Percentiles rank a stretch among this genome's conserved stretches.
phyloP scores from a whole-genome alignment of 2,113 vertebrate genomes.

The Fregata magnificens region DNA sequence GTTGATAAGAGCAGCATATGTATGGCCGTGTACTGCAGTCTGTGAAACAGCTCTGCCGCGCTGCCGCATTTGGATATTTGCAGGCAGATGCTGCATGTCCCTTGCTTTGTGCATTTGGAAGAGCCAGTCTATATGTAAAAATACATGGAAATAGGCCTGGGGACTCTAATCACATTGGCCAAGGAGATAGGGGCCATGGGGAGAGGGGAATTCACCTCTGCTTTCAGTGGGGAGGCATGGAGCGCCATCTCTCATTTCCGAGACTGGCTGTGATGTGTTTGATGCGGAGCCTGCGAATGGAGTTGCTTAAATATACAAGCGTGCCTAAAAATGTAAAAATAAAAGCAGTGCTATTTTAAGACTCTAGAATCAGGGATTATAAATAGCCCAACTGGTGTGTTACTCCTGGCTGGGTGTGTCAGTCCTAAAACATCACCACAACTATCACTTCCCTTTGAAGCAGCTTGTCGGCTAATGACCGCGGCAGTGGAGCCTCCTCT shows the following conservation, averaged over 20 bases:
- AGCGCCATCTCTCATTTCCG: not conserved
- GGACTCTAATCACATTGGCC: not conserved
- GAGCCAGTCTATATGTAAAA: not conserved
- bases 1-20: not conserved
- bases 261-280: not conserved
- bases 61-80: not conserved
- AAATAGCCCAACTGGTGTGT: conserved; percentile 29
- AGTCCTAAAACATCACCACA: not conserved
- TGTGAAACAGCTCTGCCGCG: not conserved
- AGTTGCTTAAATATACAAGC: not conserved
- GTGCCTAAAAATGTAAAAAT: conserved; percentile 8
- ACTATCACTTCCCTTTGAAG: conserved; percentile 29
- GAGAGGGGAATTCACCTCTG: not conserved
- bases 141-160: not conserved
- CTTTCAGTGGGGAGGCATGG: not conserved
- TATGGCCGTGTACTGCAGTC: not conserved
- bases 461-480: not conserved
- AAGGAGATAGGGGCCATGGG: not conserved
- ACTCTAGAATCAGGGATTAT: not conserved
- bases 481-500: not conserved
- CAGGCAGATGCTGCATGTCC: not conserved
- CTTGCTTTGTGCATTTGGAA: not conserved
- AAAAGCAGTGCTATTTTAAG: conserved; percentile 46
- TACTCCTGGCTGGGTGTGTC: conserved; percentile 40
- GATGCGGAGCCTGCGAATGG: not conserved